These are phyloP conservation scores for Hemicentrotus pulcherrimus DNA, from an alignment of 35 echinoderm and acorn worm species.

Conservation along the genomic window DNA sequence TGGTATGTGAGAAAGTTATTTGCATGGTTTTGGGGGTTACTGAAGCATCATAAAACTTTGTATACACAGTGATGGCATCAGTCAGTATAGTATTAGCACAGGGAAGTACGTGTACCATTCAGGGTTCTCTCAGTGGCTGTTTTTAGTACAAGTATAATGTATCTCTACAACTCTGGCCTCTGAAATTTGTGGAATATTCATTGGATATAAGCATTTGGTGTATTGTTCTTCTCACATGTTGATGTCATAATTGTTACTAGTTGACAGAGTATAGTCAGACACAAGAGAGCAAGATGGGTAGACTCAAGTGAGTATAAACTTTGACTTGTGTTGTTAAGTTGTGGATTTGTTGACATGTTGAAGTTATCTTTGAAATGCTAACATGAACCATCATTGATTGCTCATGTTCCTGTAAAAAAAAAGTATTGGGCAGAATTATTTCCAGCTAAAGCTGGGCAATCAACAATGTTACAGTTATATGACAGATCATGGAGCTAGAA, in stretches of 20 bases:
- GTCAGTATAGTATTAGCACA: neutral
- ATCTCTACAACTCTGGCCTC: neutral
- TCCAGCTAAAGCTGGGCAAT: too few species aligned
- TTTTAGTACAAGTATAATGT: neutral
- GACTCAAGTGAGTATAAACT: conserved; percentile 27
- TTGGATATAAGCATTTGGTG: neutral
- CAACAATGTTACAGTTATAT: too few species aligned
- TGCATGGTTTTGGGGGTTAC: conserved; percentile 2
- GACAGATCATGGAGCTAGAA: too few species aligned
- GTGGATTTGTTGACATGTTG: neutral
- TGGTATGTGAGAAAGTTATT: conserved; percentile 45
- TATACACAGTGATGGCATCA: neutral
- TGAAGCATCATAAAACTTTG: conserved; percentile 32
- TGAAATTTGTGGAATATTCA: neutral
- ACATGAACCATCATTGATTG: too few species aligned
- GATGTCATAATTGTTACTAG: neutral
- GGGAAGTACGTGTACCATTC: neutral
- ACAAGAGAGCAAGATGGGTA: conserved; percentile 9
- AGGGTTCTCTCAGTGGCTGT: neutral
- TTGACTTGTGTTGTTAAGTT: neutral
- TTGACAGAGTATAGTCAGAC: neutral
- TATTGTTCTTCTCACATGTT: neutral
- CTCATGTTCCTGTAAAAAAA: too few species aligned
- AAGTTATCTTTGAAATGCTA: neutral
- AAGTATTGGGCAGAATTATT: too few species aligned